Conservation (phyloP, 2,113 vertebrate species). For the Anguilla japonica region DNA sequence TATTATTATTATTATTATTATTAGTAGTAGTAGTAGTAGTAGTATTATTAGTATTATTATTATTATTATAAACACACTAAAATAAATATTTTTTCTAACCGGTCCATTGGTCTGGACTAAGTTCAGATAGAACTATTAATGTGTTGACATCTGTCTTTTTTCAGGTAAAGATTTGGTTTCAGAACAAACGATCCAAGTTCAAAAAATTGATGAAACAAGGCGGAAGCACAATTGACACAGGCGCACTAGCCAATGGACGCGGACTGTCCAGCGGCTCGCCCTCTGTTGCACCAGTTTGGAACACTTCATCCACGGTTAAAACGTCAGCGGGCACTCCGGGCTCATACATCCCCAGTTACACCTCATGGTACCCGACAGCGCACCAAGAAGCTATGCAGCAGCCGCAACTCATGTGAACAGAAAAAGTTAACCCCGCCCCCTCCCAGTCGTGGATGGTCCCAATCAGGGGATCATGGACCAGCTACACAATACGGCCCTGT, state of each 20-base stretch:
- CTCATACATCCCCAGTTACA: slow-evolving; percentile 97
- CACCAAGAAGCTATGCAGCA: slow-evolving; percentile 99
- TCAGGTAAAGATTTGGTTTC: slow-evolving; percentile 96
- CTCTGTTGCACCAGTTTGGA: slow-evolving; percentile 89
- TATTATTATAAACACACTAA: not conserved
- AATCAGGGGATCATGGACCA: slow-evolving; percentile 60
- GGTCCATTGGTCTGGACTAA: not conserved
- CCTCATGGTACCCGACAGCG: slow-evolving; percentile 94
- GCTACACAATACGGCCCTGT: slow-evolving; percentile 56
- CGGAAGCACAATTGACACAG: slow-evolving; percentile 85
- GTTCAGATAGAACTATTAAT: not conserved
- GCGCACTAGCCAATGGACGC: slow-evolving; percentile 83
- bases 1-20: not conserved
- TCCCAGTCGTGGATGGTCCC: slow-evolving; percentile 43
- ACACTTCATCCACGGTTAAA: slow-evolving; percentile 85
- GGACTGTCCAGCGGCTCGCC: slow-evolving; percentile 87
- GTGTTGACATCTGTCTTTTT: slow-evolving; percentile 23
- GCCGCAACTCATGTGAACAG: slow-evolving; percentile 92
- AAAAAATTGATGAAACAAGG: slow-evolving; percentile 95
- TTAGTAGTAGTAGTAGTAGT: not conserved
- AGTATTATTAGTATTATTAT: too few species aligned
- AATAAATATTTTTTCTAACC: not conserved
- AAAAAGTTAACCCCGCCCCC: slow-evolving; percentile 48
- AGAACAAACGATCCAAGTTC: slow-evolving; percentile 95
- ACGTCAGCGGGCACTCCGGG: slow-evolving; percentile 80